Conservation (phyloP, 2,888 invertebrate genomes). For the Hermodice carunculata region DNA sequence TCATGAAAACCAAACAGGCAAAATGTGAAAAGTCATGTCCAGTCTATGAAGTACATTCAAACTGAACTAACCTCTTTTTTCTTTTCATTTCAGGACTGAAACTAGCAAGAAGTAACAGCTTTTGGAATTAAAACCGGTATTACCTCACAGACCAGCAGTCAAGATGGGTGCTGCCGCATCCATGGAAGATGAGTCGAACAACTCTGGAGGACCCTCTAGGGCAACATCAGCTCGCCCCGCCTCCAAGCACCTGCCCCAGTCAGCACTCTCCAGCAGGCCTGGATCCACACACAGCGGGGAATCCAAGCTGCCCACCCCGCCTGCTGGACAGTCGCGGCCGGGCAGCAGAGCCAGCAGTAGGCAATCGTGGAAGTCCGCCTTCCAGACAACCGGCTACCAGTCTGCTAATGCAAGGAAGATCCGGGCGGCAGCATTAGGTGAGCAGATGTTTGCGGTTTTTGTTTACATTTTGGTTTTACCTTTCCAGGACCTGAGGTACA, state of each 20-base stretch:
- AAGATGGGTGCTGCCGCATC: constrained; percentile 56
- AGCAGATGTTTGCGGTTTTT: not conserved
- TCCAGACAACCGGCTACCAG: constrained; percentile 40
- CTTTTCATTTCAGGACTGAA: too few relatives aligned
- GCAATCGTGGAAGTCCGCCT: constrained; percentile 34
- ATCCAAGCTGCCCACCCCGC: constrained; percentile 22
- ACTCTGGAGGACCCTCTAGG: constrained; percentile 43
- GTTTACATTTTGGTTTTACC: not conserved
- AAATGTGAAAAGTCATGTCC: too few relatives aligned
- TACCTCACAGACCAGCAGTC: too few relatives aligned
- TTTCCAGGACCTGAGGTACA: too few relatives aligned
- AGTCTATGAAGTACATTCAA: too few relatives aligned
- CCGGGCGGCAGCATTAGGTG: constrained; percentile 42
- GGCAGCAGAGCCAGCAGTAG: constrained; percentile 35
- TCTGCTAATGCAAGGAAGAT: constrained; percentile 30
- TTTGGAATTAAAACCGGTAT: too few relatives aligned
- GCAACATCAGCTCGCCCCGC: constrained; percentile 33
- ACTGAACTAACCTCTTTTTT: too few relatives aligned
- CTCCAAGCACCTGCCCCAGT: constrained; percentile 11
- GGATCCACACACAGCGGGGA: constrained; percentile 15
- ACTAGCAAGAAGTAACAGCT: too few relatives aligned
- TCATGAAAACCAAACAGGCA: too few relatives aligned
- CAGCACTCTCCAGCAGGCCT: constrained; percentile 31
- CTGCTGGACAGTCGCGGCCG: constrained; percentile 15
- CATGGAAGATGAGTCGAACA: constrained; percentile 46